phyloP scores from a whole-genome alignment of 1,140 invertebrate genomes.

The Cepaea nemoralis region DNA sequence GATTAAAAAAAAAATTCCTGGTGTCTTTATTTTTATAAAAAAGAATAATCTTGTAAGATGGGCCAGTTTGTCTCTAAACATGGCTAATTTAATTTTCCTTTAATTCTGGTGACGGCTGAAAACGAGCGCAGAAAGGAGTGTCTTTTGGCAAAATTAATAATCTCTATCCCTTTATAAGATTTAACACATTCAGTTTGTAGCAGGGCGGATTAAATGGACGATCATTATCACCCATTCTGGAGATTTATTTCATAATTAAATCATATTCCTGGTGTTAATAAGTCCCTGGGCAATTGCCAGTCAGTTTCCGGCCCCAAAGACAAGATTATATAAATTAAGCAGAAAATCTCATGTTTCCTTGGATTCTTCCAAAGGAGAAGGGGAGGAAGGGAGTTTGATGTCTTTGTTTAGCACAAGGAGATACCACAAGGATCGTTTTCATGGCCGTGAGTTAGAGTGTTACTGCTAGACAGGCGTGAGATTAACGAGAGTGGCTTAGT shows the following conservation, averaged over 20 bases:
- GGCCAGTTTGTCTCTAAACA: neutral
- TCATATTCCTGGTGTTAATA: constrained; percentile 51
- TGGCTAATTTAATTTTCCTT: constrained; percentile 57
- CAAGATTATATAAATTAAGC: constrained; percentile 57
- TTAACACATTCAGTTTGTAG: constrained; percentile 57
- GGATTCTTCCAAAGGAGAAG: too few species aligned
- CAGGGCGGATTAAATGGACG: constrained; percentile 57
- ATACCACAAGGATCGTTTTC: too few species aligned
- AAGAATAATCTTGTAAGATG: neutral
- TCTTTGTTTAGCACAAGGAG: too few species aligned
- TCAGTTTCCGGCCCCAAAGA: constrained; percentile 37
- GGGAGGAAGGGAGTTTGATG: too few species aligned
- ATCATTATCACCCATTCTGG: constrained; percentile 52
- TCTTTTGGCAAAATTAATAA: constrained; percentile 47
- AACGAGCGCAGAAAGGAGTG: constrained; percentile 45
- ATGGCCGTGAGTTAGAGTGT: too few species aligned
- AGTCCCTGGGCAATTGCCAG: constrained; percentile 48
- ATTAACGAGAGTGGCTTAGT: too few species aligned
- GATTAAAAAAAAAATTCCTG: constrained; percentile 16
- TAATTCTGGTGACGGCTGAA: constrained; percentile 39
- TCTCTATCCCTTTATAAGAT: constrained; percentile 49
- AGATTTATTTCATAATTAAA: constrained; percentile 64
- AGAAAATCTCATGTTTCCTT: too few species aligned
- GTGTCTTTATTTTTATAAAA: constrained; percentile 34
- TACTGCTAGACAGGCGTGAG: too few species aligned